phyloP scores from a whole-genome alignment of 2,888 invertebrate species.

The Tachina lurida region DNA sequence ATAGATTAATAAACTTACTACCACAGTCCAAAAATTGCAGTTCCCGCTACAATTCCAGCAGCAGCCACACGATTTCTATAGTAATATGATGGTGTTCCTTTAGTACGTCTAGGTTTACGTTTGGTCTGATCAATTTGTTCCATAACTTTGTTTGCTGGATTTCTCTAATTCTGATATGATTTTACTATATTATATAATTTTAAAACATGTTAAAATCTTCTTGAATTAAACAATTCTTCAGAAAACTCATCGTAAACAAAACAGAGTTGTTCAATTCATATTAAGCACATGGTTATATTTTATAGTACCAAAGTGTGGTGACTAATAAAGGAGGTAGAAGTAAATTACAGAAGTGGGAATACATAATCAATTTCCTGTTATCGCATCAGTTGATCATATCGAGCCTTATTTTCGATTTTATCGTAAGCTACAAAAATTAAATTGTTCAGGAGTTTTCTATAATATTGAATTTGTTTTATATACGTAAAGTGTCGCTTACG shows the following conservation, averaged over 20 bases:
- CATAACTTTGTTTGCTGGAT: conserved; percentile 74
- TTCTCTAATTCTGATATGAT: neutral
- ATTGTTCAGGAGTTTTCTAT: too few species aligned
- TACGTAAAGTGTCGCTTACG: too few species aligned
- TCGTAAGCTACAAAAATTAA: too few species aligned
- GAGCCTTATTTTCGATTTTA: too few species aligned
- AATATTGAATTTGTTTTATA: too few species aligned
- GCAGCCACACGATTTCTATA: conserved; percentile 85
- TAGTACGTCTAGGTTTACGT: conserved; percentile 87
- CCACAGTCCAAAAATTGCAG: conserved; percentile 76
- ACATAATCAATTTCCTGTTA: too few species aligned
- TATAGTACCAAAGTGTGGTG: neutral
- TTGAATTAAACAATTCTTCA: conserved; percentile 4
- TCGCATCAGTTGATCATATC: too few species aligned
- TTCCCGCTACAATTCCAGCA: conserved; percentile 83
- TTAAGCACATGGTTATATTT: neutral
- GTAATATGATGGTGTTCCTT: conserved; percentile 86
- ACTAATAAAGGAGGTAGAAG: too few species aligned
- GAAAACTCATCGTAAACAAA: conserved; percentile 31
- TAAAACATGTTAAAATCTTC: conserved; percentile 50
- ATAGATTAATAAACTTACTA: conserved; percentile 74
- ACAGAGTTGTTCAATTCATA: conserved; percentile 21
- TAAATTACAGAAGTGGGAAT: too few species aligned
- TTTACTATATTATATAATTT: conserved; percentile 64
- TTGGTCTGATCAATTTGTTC: conserved; percentile 83